Evolutionary conservation across 2,888 invertebrate species (phyloP), one percentile per base, ranked within the genome.

Genomic region (Drosophila pseudotalamancana): DNA sequence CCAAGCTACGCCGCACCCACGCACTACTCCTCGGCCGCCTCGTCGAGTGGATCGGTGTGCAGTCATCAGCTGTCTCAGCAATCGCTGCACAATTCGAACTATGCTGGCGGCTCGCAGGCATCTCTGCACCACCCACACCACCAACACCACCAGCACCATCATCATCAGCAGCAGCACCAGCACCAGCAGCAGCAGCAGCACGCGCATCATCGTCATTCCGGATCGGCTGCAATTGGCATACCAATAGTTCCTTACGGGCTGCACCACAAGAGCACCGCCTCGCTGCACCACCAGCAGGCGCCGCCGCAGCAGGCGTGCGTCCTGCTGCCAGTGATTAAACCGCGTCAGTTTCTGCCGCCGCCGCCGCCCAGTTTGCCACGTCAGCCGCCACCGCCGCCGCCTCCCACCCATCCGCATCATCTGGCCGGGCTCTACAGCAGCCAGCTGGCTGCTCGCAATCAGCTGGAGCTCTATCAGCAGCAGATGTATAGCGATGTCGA

Each of bases 401-500:
- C 94, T 8, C 92, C 93, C 8, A 94, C 95, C 0, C 93, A 93
- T 21, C 94, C 82, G 4, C 77, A 95, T 0, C 77, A 95, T 0
- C 94, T 94, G 3, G 95, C 96, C 0, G 95, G 96, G 0, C 49
- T 95, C 1, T 95, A 95, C 80, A 93, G 94, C 29, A 94, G 94
- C 77, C 95, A 95, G 79, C 91, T 95, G 37, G 94, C 95, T 29
- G 94, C 95, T 0, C 92, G 94, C 14, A 94, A 95, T 19, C 97
- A 97, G 88, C 95, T 97, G 65, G 96, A 97, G 70, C 95, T 96
- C 87, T 97, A 97, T 86, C 96, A 97, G 82, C 96, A 97, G 87
- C 97, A 97, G 89, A 93, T 97, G 56, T 97, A 96, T 85, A 97
- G 97, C 64, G 97, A 97, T 88, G 96, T 97, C 3, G 97, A 97